Conservation (phyloP, 2,888 invertebrate species). For the Micropterix aruncella region DNA sequence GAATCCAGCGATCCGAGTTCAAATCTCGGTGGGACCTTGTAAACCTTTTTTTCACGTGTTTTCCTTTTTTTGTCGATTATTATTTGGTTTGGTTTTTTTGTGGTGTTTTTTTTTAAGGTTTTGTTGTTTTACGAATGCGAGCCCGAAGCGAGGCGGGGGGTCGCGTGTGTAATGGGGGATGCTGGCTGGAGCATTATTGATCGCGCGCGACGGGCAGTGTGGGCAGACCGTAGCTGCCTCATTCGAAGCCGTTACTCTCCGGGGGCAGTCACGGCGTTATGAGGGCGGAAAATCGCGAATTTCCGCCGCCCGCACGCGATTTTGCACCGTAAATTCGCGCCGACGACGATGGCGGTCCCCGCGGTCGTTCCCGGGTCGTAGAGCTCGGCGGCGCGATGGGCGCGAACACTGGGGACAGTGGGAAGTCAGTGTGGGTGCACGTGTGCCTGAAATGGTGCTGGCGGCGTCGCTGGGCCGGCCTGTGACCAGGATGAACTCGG, state of each 20-base stretch:
- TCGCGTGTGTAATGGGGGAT: conserved; percentile 21
- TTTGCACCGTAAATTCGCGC: too few relatives aligned
- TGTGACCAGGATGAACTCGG: conserved; percentile 23
- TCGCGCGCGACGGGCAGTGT: conserved; percentile 39
- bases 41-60: conserved; percentile 7
- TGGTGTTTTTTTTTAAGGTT: conserved; percentile 3
- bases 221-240: conserved; percentile 35
- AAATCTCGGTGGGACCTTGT: conserved; percentile 38
- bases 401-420: neutral
- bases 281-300: too few relatives aligned
- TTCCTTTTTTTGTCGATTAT: conserved; percentile 10
- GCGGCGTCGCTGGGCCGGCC: conserved; percentile 28
- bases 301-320: too few relatives aligned
- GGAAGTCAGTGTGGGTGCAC: conserved; percentile 11
- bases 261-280: neutral
- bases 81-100: neutral
- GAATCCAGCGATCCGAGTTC: conserved; percentile 42
- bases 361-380: conserved; percentile 3
- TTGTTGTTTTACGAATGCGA: too few relatives aligned
- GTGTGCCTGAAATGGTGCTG: conserved; percentile 34
- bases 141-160: neutral
- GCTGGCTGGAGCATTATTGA: conserved; percentile 44
- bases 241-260: conserved; percentile 27
- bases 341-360: too few relatives aligned
- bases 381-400: conserved; percentile 1